Percentiles rank a stretch among this genome's conserved stretches.
Evolutionary conservation across 2,113 vertebrate species (phyloP).

Genomic region (Pristiophorus japonicus): DNA sequence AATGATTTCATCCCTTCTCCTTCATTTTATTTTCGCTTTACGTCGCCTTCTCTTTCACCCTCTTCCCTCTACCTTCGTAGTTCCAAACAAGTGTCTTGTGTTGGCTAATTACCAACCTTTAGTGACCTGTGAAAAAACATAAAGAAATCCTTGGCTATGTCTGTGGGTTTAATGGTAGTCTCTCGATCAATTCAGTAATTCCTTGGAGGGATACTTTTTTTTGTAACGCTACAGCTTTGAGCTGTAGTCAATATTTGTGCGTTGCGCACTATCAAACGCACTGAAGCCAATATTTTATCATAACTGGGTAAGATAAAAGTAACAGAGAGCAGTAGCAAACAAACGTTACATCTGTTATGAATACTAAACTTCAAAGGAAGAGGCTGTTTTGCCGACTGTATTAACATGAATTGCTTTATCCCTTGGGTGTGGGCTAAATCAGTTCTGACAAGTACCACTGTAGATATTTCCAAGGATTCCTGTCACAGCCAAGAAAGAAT

Average conservation of each 20-base stretch:
- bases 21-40: neutral
- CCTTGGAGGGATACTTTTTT: neutral
- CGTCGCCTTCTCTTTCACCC: neutral
- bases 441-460: neutral
- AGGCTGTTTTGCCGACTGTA: neutral
- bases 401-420: neutral
- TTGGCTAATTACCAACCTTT: neutral
- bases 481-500: neutral
- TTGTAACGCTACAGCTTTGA: neutral
- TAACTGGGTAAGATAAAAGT: neutral
- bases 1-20: neutral
- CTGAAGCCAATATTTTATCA: neutral
- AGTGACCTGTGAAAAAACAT: neutral
- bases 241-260: neutral
- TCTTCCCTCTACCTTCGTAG: neutral
- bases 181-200: neutral
- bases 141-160: neutral
- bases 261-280: neutral
- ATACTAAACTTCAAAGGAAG: neutral
- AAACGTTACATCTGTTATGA: neutral
- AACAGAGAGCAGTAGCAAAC: neutral
- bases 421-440: neutral
- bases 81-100: neutral
- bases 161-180: neutral
- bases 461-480: neutral